These are phyloP conservation scores for Xiphophorus birchmanni DNA, from an alignment of 2,797 vertebrate species.

Conservation along the genomic window DNA sequence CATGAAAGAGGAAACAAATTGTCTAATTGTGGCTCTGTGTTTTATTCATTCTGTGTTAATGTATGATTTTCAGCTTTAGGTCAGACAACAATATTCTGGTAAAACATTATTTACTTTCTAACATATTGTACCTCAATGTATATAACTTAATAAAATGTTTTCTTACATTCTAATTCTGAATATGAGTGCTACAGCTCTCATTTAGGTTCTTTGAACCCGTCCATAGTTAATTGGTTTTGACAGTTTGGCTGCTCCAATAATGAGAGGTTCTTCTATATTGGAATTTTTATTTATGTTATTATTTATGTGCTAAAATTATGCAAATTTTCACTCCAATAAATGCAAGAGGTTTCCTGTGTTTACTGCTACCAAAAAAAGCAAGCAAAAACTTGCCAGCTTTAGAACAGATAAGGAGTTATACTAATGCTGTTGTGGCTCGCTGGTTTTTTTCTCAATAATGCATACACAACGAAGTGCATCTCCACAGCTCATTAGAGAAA, in stretches of 20 bases:
- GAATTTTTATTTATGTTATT: constrained; percentile 61
- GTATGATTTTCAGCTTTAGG: background rate
- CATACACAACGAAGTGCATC: constrained; percentile 23
- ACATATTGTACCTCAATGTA: background rate
- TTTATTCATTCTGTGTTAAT: background rate
- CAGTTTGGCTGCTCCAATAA: constrained; percentile 51
- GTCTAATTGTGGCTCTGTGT: background rate
- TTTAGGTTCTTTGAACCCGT: constrained; percentile 51
- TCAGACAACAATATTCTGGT: background rate
- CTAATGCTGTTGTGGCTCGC: constrained; percentile 20
- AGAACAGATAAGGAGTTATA: constrained; percentile 2
- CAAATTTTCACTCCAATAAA: constrained; percentile 37
- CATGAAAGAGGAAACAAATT: background rate
- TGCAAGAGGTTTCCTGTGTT: constrained; percentile 37
- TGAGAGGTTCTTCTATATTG: constrained; percentile 46
- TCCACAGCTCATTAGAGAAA: constrained; percentile 67
- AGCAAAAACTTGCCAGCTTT: constrained; percentile 14
- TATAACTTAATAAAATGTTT: background rate
- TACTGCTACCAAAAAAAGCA: constrained; percentile 22
- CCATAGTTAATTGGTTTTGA: constrained; percentile 4
- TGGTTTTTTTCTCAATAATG: constrained; percentile 43
- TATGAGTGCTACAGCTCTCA: constrained; percentile 36
- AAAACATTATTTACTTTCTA: background rate
- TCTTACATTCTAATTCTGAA: background rate
- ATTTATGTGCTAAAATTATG: constrained; percentile 56